Conservation (phyloP, 2,113 vertebrate species). For the Procavia capensis region DNA sequence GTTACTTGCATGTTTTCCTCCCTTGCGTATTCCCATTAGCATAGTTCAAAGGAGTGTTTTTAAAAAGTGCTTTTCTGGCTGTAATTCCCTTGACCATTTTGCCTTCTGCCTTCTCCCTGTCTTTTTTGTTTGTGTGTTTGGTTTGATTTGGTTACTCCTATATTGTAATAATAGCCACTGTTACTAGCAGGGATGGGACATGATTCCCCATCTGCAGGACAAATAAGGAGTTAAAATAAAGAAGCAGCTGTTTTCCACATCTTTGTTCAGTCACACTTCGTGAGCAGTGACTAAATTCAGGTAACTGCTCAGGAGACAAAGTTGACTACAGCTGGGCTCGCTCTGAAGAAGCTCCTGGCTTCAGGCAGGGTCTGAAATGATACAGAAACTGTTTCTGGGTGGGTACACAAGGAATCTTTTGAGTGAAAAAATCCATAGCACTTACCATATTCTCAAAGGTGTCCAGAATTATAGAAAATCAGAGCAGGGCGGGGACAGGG, state of each 20-base stretch:
- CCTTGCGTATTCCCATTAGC: background rate
- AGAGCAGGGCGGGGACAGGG: background rate
- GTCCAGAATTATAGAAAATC: background rate
- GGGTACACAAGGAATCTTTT: background rate
- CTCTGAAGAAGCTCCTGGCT: background rate
- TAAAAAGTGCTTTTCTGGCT: slow-evolving; percentile 13
- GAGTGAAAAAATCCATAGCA: background rate
- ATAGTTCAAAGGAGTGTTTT: slow-evolving; percentile 20
- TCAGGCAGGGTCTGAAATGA: background rate
- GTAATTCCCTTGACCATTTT: background rate
- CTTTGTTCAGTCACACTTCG: background rate
- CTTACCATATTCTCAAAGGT: background rate
- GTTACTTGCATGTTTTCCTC: slow-evolving; percentile 38
- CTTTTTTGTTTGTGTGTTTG: background rate
- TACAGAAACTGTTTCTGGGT: background rate
- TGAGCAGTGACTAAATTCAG: background rate
- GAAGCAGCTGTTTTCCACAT: background rate
- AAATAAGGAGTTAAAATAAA: slow-evolving; percentile 36
- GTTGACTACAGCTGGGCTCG: fast-evolving
- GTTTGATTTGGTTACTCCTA: background rate
- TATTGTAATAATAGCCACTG: background rate
- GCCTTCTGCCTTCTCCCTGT: background rate
- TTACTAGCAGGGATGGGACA: background rate
- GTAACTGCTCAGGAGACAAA: background rate
- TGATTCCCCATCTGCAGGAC: background rate